phyloP scores from a whole-genome alignment of 92 coral and sea anemone species.

The Epizoanthus rinbou region DNA sequence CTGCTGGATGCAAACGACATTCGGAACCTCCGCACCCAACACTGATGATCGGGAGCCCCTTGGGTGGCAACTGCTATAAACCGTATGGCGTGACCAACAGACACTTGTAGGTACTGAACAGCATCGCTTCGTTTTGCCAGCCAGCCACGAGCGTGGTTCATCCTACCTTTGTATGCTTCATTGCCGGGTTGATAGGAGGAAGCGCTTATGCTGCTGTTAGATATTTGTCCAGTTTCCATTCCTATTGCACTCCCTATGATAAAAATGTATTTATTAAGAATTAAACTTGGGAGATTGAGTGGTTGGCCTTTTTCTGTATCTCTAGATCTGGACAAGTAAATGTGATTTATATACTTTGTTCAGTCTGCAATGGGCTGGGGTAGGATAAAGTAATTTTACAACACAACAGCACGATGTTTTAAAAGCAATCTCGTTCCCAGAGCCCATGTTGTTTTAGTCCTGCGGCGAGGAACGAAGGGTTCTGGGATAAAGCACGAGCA shows the following conservation, averaged over 20 bases:
- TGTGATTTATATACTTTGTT: too few relatives aligned
- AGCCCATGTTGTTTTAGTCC: too few relatives aligned
- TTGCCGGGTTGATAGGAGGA: slow-evolving; percentile 10
- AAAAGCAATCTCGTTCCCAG: too few relatives aligned
- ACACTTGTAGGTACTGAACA: neutral
- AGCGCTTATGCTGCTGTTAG: neutral
- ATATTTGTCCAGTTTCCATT: slow-evolving; percentile 12
- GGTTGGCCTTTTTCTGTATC: neutral
- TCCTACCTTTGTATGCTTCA: slow-evolving; percentile 2
- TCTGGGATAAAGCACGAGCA: too few relatives aligned
- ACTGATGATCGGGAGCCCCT: neutral
- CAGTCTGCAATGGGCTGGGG: too few relatives aligned
- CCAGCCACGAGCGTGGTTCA: slow-evolving; percentile 14
- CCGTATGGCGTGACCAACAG: neutral
- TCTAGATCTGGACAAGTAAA: too few relatives aligned
- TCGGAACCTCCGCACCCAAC: slow-evolving; percentile 16
- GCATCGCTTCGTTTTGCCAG: neutral
- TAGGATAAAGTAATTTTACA: too few relatives aligned
- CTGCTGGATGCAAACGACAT: neutral
- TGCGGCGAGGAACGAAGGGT: too few relatives aligned
- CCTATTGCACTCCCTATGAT: slow-evolving; percentile 13
- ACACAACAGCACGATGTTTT: too few relatives aligned
- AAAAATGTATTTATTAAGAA: neutral
- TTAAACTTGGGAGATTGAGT: neutral
- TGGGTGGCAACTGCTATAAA: slow-evolving; percentile 32